phyloP scores from a whole-genome alignment of 2,888 invertebrate species.

The Rhagonycha fulva region DNA sequence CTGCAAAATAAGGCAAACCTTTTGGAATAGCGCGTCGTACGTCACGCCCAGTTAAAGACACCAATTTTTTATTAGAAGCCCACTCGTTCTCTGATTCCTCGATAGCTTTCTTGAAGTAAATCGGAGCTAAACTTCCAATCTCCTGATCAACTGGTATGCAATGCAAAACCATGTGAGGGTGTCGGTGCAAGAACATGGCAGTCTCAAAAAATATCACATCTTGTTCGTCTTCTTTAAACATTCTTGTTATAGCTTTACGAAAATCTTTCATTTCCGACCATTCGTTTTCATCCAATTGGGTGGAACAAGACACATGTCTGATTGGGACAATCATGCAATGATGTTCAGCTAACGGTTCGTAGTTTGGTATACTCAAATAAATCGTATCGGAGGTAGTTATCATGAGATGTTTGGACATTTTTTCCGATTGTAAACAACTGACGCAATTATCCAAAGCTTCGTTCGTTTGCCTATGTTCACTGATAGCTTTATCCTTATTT shows the following conservation, averaged over 20 bases:
- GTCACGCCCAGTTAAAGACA: conserved; percentile 71
- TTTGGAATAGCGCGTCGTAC: conserved; percentile 85
- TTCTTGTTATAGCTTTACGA: conserved; percentile 74
- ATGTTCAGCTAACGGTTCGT: conserved; percentile 78
- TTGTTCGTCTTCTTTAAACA: conserved; percentile 74
- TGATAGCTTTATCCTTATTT: conserved; percentile 69
- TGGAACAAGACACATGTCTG: conserved; percentile 78
- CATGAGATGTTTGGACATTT: conserved; percentile 83
- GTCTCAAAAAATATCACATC: conserved; percentile 93
- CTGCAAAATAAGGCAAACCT: conserved; percentile 92
- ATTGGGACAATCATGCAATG: conserved; percentile 88
- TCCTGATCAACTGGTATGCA: conserved; percentile 87
- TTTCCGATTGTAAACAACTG: conserved; percentile 80
- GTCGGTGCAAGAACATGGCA: conserved; percentile 62
- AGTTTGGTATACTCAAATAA: conserved; percentile 82
- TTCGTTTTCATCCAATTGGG: conserved; percentile 90
- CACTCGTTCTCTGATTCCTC: conserved; percentile 94
- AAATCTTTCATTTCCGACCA: conserved; percentile 87
- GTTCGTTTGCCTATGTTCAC: conserved; percentile 71
- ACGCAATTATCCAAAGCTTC: conserved; percentile 79
- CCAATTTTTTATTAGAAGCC: conserved; percentile 91
- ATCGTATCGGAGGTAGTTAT: conserved; percentile 79
- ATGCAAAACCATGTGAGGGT: conserved; percentile 86
- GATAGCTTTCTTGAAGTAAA: conserved; percentile 98
- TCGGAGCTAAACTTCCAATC: conserved; percentile 86